phyloP scores from a whole-genome alignment of 2,888 invertebrate genomes.

The Linyphia triangularis region DNA sequence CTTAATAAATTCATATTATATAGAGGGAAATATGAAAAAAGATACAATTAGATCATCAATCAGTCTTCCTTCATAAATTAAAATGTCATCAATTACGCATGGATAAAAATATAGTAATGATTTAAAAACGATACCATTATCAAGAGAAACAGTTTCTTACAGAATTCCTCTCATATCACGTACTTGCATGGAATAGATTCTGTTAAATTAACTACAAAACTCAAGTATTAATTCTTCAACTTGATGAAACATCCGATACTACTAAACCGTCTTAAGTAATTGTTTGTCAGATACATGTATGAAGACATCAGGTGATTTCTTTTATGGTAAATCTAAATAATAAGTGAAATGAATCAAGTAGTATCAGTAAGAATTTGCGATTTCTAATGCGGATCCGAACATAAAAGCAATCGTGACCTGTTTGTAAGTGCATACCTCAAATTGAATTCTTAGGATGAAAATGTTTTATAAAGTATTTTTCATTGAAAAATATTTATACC shows the following conservation, averaged over 20 bases:
- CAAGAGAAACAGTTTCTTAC: background rate
- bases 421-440: too few species aligned
- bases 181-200: background rate
- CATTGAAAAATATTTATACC: too few species aligned
- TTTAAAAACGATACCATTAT: slow-evolving; percentile 31
- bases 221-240: background rate
- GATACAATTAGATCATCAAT: background rate
- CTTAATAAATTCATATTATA: background rate
- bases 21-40: background rate
- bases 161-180: background rate
- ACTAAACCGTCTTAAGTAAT: slow-evolving; percentile 1
- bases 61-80: slow-evolving; percentile 9
- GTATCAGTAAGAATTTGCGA: too few species aligned
- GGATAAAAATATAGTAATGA: background rate
- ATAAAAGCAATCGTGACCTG: too few species aligned
- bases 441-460: too few species aligned
- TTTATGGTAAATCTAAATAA: too few species aligned
- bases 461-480: too few species aligned
- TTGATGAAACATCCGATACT: slow-evolving; percentile 7
- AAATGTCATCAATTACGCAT: slow-evolving; percentile 35
- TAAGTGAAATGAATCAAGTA: too few species aligned
- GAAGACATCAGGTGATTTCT: too few species aligned
- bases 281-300: too few species aligned
- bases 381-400: too few species aligned
- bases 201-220: slow-evolving; percentile 19